phyloP scores from a whole-genome alignment of 2,888 invertebrate genomes.

The Hololepta plana region DNA sequence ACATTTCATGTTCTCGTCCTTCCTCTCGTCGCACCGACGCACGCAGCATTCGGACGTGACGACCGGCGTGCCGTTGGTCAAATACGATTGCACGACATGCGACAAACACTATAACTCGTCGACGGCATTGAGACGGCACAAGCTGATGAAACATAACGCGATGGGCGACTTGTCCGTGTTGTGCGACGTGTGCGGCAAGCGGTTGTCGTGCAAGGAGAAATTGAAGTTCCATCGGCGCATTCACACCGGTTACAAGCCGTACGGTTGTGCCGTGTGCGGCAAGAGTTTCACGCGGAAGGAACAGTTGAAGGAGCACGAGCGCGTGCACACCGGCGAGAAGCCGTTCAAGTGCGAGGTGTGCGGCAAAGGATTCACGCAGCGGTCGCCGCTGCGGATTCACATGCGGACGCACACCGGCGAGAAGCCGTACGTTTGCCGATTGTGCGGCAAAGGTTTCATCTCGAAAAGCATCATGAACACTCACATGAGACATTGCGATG shows the following conservation, averaged over 20 bases:
- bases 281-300: slow-evolving; percentile 29
- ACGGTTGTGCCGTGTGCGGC: slow-evolving; percentile 20
- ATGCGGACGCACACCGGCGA: slow-evolving; percentile 41
- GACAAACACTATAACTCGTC: slow-evolving; percentile 23
- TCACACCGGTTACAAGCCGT: slow-evolving; percentile 30
- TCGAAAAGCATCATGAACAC: slow-evolving; percentile 22
- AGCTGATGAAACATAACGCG: slow-evolving; percentile 27
- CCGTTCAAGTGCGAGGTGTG: slow-evolving; percentile 12
- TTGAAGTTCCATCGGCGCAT: slow-evolving; percentile 22
- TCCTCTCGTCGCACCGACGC: slow-evolving; percentile 31
- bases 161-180: slow-evolving; percentile 29
- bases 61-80: slow-evolving; percentile 24
- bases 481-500: slow-evolving; percentile 19
- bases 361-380: slow-evolving; percentile 27
- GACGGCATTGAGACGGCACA: slow-evolving; percentile 20
- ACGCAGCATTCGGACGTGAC: slow-evolving; percentile 30
- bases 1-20: slow-evolving; percentile 33
- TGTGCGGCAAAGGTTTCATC: slow-evolving; percentile 21
- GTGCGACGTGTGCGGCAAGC: slow-evolving; percentile 24
- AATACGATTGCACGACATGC: slow-evolving; percentile 23
- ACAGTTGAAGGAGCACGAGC: slow-evolving; percentile 12
- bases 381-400: slow-evolving; percentile 38
- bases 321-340: slow-evolving; percentile 13
- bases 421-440: slow-evolving; percentile 33
- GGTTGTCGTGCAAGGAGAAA: slow-evolving; percentile 22